Evolutionary conservation across 2,888 invertebrate species (phyloP), one percentile per base, ranked within the genome.

Genomic region (Phaedon cochleariae): DNA sequence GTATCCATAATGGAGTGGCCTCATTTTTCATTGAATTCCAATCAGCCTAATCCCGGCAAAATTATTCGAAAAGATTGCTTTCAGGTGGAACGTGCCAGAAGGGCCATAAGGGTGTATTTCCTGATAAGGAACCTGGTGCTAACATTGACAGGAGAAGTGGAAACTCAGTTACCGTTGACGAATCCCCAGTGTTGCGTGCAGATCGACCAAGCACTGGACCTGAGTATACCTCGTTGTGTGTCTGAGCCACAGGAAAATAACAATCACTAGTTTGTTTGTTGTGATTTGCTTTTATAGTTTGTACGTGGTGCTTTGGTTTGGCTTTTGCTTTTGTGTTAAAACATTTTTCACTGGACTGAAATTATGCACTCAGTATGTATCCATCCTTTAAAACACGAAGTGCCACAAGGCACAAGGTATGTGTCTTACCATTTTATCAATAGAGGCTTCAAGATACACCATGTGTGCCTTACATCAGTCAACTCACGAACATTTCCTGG

Each of bases 71-170:
- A 26, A 22, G 9, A 49, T 71, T 62, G 73, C 73, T 79, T 79
- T 18, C 75, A 93, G 92, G 94, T 94, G 78, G 96, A 95, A 83
- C 86, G 94, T 79, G 94, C 94, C 1, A 87, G 95, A 26, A 87
- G 95, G 55, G 96, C 97, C 0, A 97, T 98, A 71, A 88, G 98
- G 60, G 94, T 96, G 0, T 98, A 96, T 83, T 96, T 98, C 81
- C 85, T 96, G 54, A 87, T 98, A 62, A 87, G 96, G 45, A 91
- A 92, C 78, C 85, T 95, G 60, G 94, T 93, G 60, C 85, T 97
- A 74, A 90, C 90, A 53, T 84, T 97, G 67, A 89, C 92, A 26
- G 91, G 91, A 58, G 95, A 96, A 80, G 82, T 87, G 7, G 98
- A 98, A 84, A 90, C 88, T 0, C 92, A 95, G 78, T 85, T 98